These are phyloP conservation scores for Staurois parvus DNA, from an alignment of 2,797 vertebrate species.

Conservation along the genomic window DNA sequence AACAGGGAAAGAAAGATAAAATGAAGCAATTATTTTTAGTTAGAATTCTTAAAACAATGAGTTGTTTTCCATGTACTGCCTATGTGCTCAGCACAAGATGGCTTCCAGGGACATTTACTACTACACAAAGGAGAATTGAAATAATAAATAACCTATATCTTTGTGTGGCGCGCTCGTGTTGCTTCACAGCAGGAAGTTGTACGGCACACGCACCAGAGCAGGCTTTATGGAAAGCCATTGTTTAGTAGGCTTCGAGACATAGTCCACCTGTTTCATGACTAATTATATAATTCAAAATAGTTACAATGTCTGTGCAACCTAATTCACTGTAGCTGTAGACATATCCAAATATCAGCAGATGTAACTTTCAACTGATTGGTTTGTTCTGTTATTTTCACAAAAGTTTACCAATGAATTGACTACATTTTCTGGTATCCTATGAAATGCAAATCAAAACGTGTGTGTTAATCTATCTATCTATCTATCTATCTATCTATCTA, in stretches of 20 bases:
- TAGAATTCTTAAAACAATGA: neutral
- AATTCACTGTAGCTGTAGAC: neutral
- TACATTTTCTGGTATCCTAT: neutral
- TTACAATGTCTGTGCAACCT: neutral
- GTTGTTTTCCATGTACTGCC: neutral
- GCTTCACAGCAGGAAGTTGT: conserved; percentile 50
- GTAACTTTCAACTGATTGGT: no score
- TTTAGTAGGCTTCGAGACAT: conserved; percentile 2
- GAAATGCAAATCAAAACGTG: no score
- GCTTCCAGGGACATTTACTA: neutral
- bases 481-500: no score
- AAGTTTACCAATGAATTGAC: no score
- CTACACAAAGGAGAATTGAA: neutral
- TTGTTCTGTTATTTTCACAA: no score
- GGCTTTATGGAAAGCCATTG: conserved; percentile 18
- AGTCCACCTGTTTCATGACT: neutral
- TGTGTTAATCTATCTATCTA: no score
- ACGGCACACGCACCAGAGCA: conserved; percentile 7
- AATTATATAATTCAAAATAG: neutral
- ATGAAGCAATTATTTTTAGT: neutral
- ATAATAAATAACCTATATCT: conserved; percentile 25
- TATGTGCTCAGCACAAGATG: neutral
- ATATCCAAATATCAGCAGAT: neutral
- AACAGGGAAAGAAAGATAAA: conserved; percentile 64
- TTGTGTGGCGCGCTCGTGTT: conserved; percentile 5